Conservation (phyloP, 2,113 vertebrate species). For the human region DNA sequence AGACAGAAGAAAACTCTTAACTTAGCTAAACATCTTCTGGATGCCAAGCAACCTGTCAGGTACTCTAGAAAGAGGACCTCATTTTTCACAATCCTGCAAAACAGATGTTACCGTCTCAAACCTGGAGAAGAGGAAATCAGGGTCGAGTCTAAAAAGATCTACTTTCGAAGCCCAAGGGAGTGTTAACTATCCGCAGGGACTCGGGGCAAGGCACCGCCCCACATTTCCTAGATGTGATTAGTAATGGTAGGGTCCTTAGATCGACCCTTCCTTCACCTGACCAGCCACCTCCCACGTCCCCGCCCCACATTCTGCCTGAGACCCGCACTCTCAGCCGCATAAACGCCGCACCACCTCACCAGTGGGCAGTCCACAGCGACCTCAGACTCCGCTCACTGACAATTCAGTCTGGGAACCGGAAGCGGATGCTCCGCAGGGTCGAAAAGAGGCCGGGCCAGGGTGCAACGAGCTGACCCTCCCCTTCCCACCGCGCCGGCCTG, state of each 20-base stretch:
- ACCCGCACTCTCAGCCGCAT: neutral
- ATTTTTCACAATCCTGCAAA: constrained; percentile 7
- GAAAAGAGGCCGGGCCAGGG: neutral
- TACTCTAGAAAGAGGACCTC: neutral
- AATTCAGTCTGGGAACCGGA: constrained; percentile 44
- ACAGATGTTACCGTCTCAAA: neutral
- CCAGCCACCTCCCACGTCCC: neutral
- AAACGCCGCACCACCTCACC: neutral
- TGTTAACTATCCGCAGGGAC: neutral
- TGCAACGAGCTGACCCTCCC: fast-evolving
- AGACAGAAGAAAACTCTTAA: constrained; percentile 10
- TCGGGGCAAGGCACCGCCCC: neutral
- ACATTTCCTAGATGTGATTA: neutral
- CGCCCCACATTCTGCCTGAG: neutral
- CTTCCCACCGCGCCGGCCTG: neutral
- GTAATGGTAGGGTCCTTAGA: neutral
- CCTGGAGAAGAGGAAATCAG: neutral
- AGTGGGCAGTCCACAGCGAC: fast-evolving
- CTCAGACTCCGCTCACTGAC: neutral
- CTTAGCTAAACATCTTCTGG: neutral
- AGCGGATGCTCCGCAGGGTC: neutral
- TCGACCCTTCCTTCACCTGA: neutral
- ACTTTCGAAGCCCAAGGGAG: neutral
- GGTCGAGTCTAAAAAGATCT: neutral
- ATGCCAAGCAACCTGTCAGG: constrained; percentile 6